Conservation (phyloP, 2,797 vertebrate species). For the Myioborus miniatus region DNA sequence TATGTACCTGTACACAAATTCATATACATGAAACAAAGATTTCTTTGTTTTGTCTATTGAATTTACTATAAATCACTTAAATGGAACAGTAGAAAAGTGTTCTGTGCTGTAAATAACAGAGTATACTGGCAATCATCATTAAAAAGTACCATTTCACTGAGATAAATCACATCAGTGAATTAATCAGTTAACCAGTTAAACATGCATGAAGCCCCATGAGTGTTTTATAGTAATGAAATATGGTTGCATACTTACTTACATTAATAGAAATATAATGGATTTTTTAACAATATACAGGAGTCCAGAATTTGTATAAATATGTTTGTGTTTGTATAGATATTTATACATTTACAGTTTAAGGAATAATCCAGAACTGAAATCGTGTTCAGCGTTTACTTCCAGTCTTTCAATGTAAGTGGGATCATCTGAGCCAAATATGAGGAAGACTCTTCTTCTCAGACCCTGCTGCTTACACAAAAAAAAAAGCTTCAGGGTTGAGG, state of each 20-base stretch:
- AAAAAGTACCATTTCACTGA: background rate
- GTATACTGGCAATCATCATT: background rate
- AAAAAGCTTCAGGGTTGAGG: background rate
- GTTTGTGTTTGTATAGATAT: background rate
- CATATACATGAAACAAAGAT: background rate
- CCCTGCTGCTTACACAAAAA: slow-evolving; percentile 43
- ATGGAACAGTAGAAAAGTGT: background rate
- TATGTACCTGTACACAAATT: background rate
- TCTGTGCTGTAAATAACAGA: background rate
- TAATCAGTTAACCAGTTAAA: background rate
- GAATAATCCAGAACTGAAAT: background rate
- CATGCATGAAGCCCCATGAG: background rate
- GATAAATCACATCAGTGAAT: background rate
- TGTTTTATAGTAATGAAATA: background rate
- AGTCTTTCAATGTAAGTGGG: background rate
- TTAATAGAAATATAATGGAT: background rate
- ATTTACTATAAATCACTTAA: background rate
- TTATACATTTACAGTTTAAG: background rate
- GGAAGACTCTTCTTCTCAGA: background rate
- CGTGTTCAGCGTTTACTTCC: background rate
- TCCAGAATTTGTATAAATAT: background rate
- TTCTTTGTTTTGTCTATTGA: background rate
- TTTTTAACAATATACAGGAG: background rate
- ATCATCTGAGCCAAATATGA: background rate
- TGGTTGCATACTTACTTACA: background rate